Base-by-base conservation (phyloP, 1,140 invertebrate genomes). In the Drosophila chauvacae region DNA sequence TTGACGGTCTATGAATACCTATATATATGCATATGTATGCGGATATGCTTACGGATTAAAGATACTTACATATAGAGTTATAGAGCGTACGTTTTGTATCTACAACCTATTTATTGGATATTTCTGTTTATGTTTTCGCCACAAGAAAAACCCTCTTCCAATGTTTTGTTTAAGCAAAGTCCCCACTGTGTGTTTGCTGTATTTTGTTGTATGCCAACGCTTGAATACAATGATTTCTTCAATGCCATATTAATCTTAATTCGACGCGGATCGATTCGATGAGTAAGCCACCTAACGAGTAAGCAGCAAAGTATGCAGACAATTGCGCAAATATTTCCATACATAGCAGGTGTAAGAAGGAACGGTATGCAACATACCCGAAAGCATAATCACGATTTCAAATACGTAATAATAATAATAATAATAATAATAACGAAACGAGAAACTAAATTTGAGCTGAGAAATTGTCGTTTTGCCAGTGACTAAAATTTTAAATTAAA, bases 321-420 rank as follows among this genome's bases (percentile, higher is more conserved):
- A 66, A 59, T 65, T 64, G 72, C 80, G 73, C 58, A 81, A 81
- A 82, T 87, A 88, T 88, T 90, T 81, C 85, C 85, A 78, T 79
- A 82, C 60, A 71, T 77, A 85, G 44, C 60, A 53, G 65, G 47
- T 88, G 56, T 78, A 78, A 78, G 65, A 60, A 77, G 60, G 59
- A 90, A 84, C 59, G 88, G 83, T 91, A 91, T 84, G 90, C 74
- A 91, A 91, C 82, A 90, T 87, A 90, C 74, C 81, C 77, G 69
- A 83, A 86, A 90, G 80, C 90, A 91, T 91, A 91, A 91, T 91
- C 90, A 91, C 74, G 77, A 91, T 86, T 90, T 90, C 71, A 90
- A 91, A 85, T 80, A 91, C 71, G 88, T 90, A 85, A 91, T 85
- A 84, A 79, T 81, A 91, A 81, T 90, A 75, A 64, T 83, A 75